These are phyloP conservation scores for Phyllotis vaccarum DNA, from an alignment of 2,797 vertebrate species.

Conservation along the genomic window DNA sequence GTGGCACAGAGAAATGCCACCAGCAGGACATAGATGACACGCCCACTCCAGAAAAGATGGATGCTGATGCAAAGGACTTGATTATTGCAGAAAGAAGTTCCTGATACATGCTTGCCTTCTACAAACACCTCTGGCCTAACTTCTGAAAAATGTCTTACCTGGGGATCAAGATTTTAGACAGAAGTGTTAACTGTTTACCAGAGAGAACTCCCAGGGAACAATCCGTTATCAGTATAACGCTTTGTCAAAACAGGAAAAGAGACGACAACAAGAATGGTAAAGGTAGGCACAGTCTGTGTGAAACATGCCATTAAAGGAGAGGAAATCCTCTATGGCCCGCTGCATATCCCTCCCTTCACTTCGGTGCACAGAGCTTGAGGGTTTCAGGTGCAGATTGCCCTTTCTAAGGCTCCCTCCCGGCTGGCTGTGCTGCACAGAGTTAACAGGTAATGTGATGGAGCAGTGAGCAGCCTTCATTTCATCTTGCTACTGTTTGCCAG, in stretches of 20 bases:
- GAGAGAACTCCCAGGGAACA: background rate
- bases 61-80: background rate
- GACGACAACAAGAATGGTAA: background rate
- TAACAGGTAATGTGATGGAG: slow-evolving; percentile 53
- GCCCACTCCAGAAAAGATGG: background rate
- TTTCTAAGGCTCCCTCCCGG: background rate
- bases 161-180: slow-evolving; percentile 21
- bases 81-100: background rate
- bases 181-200: slow-evolving; percentile 1
- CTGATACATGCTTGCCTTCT: background rate
- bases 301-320: slow-evolving; percentile 44
- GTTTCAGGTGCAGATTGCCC: background rate
- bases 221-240: background rate
- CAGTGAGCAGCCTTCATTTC: slow-evolving; percentile 68
- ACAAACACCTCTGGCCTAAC: background rate
- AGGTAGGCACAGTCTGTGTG: background rate
- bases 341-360: background rate
- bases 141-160: slow-evolving; percentile 12
- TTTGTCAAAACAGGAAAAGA: slow-evolving; percentile 46
- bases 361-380: background rate
- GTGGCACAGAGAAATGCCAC: background rate
- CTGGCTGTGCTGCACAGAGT: slow-evolving; percentile 12
- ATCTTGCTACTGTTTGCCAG: slow-evolving; percentile 59
- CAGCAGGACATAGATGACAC: background rate
- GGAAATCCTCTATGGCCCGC: background rate